Base-by-base conservation (phyloP, 1,140 invertebrate genomes). In the Mya arenaria region DNA sequence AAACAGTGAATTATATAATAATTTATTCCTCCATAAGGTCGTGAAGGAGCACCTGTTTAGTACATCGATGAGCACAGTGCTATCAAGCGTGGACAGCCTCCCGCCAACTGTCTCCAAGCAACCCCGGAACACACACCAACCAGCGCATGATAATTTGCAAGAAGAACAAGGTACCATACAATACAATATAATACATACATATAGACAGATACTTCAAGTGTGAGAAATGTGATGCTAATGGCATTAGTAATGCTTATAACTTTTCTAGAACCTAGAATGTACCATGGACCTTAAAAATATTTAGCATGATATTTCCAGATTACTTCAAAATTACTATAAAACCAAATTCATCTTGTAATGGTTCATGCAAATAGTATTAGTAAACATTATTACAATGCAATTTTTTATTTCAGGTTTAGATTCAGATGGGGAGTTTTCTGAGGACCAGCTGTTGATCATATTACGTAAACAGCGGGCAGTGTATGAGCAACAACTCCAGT, bases 401-500 rank as follows among this genome's bases (percentile, higher is more conserved):
- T n/a, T n/a, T n/a, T n/a, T n/a, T n/a, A n/a, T n/a, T n/a, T n/a
- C n/a, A n/a, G n/a, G n/a, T 28, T 28, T 32, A 41, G 62, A 48
- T 6, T 89, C 88, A n/a, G 88, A 87, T 74, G 85, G 80, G 8
- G 88, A 86, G 74, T 89, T 84, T 30, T 56, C 73, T 23, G 88
- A 89, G 19, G 88, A 89, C 62, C 65, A 84, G 25, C n/a, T 89
- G 25, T 65, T 89, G 19, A 58, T 74, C n/a, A 87, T 87, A 77
- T 69, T 89, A 41, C 58, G 88, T 17, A 69, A 81, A 72, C 84
- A 89, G 56, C 72, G 88, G 13, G 36, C 80, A 28, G 37, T 69
- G 23, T 87, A 82, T 77, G 88, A 89, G 79, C 71, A 83, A 72
- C 81, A 89, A 79, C 63, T 89, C 23, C 75, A 81, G 88, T 89